Evolutionary conservation across 23 tunicate genomes (phyloP), one percentile per base, ranked within the genome.

Genomic region (Ascidia mentula): DNA sequence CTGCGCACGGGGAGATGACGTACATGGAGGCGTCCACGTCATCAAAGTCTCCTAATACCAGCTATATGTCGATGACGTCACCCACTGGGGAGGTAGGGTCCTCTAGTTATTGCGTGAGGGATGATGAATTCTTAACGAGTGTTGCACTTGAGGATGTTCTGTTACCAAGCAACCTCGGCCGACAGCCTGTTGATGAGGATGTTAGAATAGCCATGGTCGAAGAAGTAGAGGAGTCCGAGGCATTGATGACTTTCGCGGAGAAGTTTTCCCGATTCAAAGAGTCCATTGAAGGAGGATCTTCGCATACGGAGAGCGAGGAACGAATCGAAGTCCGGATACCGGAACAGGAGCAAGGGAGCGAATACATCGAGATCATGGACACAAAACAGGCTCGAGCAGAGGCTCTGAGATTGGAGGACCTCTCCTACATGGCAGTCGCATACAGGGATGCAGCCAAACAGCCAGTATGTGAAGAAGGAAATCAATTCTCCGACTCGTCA

Each of bases 291-390:
- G 53, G 39, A 22, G 73, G 69, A 13, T 6, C 28, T 9, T 34
- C 75, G 2, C 30, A 71, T 22, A 18, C 38, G n/a, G 75, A 34
- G 34, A 28, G 32, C 24, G 34, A 37, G 37, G 22, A 1, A 15
- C 34, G 34, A 40, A 69, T 70, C 1, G 40, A 36, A 4, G 22
- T 8, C 26, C 7, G 6, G 28, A 30, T 74, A 34, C 40, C 7
- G 20, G 38, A 42, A 2, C 22, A 40, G 9, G 30, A 32, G 33
- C 74, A 70, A 65, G 20, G 40, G 15, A 35, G 31, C 15, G 74
- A 69, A 17, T 61, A 60, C 42, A 81, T 81, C 60, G 85, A 81
- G 38, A 59, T 81, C 32, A 81, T 81, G 85, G 85, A 81, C 34
- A 69, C 69, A 20, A 39, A 69, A 28, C 38, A 33, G 69, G 85